Percentiles rank a stretch among this genome's conserved stretches.
Evolutionary conservation across 2,888 invertebrate genomes (phyloP).

Genomic region (Aphidoletes aphidimyza): DNA sequence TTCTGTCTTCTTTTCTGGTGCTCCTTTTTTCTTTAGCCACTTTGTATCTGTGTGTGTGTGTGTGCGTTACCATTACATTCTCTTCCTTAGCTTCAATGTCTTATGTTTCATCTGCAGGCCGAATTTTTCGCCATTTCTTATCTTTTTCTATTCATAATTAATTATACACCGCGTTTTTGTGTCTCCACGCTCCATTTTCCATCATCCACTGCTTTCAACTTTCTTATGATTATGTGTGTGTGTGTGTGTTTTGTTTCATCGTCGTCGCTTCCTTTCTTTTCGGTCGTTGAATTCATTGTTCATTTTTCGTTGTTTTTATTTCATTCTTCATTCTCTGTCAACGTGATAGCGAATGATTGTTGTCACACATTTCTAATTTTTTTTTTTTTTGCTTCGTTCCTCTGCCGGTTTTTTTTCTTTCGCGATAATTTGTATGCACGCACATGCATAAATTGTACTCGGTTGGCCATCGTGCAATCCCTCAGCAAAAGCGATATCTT

Average conservation of each 20-base stretch:
- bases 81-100: too few relatives aligned
- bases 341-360: slow-evolving; percentile 22
- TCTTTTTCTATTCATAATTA: slow-evolving; percentile 50
- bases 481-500: background rate
- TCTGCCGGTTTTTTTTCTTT: background rate
- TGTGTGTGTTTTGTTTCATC: background rate
- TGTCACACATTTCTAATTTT: slow-evolving; percentile 45
- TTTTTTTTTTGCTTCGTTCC: too few relatives aligned
- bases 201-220: background rate
- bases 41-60: too few relatives aligned
- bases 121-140: background rate
- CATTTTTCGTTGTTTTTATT: slow-evolving; percentile 28
- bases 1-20: background rate
- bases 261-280: background rate
- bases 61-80: too few relatives aligned
- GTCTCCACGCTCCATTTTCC: background rate
- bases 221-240: background rate
- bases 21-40: too few relatives aligned
- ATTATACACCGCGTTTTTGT: slow-evolving; percentile 39
- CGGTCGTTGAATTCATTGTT: slow-evolving; percentile 44
- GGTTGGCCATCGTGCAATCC: background rate
- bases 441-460: background rate
- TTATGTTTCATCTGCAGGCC: background rate
- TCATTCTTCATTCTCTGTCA: slow-evolving; percentile 14
- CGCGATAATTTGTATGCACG: slow-evolving; percentile 10